Conservation (phyloP, 1,140 invertebrate genomes). For the Cydia amplana region DNA sequence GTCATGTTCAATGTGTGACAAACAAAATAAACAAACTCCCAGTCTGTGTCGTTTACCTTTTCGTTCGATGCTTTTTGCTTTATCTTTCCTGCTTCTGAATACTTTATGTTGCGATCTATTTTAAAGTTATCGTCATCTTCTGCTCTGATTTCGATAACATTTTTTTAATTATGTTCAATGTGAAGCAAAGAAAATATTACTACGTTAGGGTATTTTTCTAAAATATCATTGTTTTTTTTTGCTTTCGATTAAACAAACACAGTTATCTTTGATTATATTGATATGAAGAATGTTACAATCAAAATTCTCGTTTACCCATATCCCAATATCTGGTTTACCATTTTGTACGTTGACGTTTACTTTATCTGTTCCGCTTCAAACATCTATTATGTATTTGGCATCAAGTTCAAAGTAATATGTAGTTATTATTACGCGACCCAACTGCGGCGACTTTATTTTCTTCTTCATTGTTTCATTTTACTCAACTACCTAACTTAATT, state of each 20-base stretch:
- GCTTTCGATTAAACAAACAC: neutral
- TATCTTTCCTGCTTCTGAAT: constrained; percentile 1
- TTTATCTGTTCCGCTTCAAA: neutral
- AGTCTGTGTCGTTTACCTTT: constrained; percentile 13
- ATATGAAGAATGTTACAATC: too few species aligned
- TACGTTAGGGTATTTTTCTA: neutral
- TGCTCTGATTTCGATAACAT: neutral
- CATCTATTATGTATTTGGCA: neutral
- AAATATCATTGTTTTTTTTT: neutral
- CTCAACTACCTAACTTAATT: neutral
- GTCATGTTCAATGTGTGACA: constrained; percentile 20
- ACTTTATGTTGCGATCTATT: neutral
- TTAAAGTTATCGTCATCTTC: neutral
- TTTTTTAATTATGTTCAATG: neutral
- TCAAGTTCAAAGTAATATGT: neutral
- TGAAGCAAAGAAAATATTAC: too few species aligned
- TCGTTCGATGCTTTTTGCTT: neutral
- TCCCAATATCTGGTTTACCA: too few species aligned
- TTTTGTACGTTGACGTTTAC: neutral
- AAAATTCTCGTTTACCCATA: too few species aligned
- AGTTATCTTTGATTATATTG: neutral
- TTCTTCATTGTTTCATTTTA: neutral
- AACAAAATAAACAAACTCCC: constrained; percentile 17
- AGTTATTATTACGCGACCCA: neutral
- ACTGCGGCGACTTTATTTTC: neutral